Conservation (phyloP, 2,113 vertebrate species). For the Polypterus senegalus region DNA sequence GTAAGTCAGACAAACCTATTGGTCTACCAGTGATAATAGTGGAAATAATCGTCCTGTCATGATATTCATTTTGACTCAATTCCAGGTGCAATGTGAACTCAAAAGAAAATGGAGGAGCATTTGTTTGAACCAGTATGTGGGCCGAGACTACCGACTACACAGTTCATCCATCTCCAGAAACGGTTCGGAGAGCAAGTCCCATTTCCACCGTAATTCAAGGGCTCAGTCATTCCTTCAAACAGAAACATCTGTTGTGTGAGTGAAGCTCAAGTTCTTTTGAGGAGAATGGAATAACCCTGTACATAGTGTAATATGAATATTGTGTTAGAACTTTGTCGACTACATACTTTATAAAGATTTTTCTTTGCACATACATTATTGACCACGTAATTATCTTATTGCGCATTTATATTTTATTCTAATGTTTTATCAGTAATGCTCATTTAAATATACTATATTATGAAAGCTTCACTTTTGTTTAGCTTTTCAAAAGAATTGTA, state of each 20-base stretch:
- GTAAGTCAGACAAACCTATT: background rate
- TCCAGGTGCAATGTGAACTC: slow-evolving; percentile 77
- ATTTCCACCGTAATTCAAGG: slow-evolving; percentile 48
- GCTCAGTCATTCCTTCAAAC: slow-evolving; percentile 80
- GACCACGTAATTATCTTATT: slow-evolving; percentile 1
- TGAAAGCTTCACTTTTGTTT: slow-evolving; percentile 11
- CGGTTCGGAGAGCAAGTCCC: slow-evolving; percentile 48
- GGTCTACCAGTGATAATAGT: background rate
- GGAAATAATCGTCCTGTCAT: background rate
- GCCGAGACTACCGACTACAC: slow-evolving; percentile 48
- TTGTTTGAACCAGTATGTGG: slow-evolving; percentile 44
- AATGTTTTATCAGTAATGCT: accelerated
- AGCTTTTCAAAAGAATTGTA: background rate
- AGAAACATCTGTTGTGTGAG: slow-evolving; percentile 69
- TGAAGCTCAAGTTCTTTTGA: background rate
- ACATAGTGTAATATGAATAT: slow-evolving; percentile 11
- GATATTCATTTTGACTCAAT: background rate
- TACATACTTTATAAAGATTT: background rate
- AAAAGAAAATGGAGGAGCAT: slow-evolving; percentile 66
- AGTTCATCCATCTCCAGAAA: slow-evolving; percentile 51
- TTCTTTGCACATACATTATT: no score
- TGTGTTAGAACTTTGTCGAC: background rate
- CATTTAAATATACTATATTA: slow-evolving; percentile 21
- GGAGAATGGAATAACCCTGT: slow-evolving; percentile 8
- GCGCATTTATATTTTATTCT: slow-evolving; percentile 20